phyloP scores from a whole-genome alignment of 1,140 invertebrate species.

The Zelostemma sp. region DNA sequence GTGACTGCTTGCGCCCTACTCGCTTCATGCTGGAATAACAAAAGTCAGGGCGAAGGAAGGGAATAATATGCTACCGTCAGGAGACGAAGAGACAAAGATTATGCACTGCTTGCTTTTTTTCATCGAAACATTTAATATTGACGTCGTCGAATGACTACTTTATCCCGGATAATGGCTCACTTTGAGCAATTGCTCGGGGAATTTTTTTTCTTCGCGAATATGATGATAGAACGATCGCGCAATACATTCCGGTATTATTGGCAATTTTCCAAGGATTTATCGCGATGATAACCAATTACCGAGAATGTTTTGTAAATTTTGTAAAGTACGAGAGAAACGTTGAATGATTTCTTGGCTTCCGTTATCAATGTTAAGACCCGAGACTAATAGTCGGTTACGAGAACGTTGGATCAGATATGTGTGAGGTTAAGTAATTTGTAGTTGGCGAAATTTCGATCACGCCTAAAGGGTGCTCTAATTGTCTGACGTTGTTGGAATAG shows the following conservation, averaged over 20 bases:
- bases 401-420: conserved; percentile 46
- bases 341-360: not conserved
- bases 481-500: conserved; percentile 24
- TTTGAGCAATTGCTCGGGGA: too few species aligned
- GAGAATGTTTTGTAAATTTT: too few species aligned
- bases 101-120: too few species aligned
- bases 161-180: not conserved
- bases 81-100: conserved; percentile 3
- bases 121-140: not conserved
- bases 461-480: conserved; percentile 33
- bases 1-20: conserved; percentile 56
- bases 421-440: conserved; percentile 45
- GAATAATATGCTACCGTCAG: conserved; percentile 3
- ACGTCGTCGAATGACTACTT: not conserved
- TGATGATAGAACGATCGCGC: too few species aligned
- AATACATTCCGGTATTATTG: not conserved
- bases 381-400: conserved; percentile 43
- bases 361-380: conserved; percentile 34
- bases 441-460: conserved; percentile 45
- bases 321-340: too few species aligned
- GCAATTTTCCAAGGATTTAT: too few species aligned
- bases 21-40: conserved; percentile 58
- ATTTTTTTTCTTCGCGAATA: too few species aligned
- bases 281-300: not conserved
- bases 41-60: conserved; percentile 32